Base-by-base conservation (phyloP, 2,888 invertebrate genomes). In the Tinea semifulvella region DNA sequence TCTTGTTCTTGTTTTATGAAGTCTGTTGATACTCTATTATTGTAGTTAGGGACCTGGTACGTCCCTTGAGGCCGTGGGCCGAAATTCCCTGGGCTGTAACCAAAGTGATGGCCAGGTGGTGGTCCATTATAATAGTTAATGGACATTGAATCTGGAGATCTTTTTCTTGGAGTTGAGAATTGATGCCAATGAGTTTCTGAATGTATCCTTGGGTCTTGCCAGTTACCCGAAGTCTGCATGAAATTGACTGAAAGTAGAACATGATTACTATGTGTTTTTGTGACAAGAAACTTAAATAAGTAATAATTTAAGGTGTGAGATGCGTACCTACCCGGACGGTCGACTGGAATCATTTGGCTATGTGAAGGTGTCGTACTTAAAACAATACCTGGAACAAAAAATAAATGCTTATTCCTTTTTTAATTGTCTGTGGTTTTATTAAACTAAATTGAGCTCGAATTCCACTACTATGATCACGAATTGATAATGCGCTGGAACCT, bases 321-420 rank as follows among this genome's bases (percentile, higher is more conserved):
- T 80, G 80, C 80, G 60, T 80, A 80, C 80, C 80, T 80, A 80
- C 80, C 80, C 73, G 68, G 73, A 55, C 76, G 79, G 45, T 48
- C 45, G 57, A 64, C 73, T 50, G 53, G 66, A 52, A 61, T 55
- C 47, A 65, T 66, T 56, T 79, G 76, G 57, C 75, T 65, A 66
- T 52, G 55, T 52, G 59, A 56, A 44, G 56, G 56, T 26, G 61
- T 46, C 14, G 60, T 51, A 20, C 72, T 44, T 11, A 69, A 50
- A 10, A 73, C 52, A 5, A 70, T 57, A 60, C 71, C 79, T 80
- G 71, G 0, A 73, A n/a, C n/a, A n/a, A n/a, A n/a, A n/a, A n/a
- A n/a, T n/a, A n/a, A n/a, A n/a, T n/a, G n/a, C n/a, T n/a, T n/a
- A n/a, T n/a, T n/a, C n/a, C n/a, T n/a, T n/a, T n/a, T n/a, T n/a